phyloP scores from a whole-genome alignment of 2,113 vertebrate genomes.

The Pterocles orientalis region DNA sequence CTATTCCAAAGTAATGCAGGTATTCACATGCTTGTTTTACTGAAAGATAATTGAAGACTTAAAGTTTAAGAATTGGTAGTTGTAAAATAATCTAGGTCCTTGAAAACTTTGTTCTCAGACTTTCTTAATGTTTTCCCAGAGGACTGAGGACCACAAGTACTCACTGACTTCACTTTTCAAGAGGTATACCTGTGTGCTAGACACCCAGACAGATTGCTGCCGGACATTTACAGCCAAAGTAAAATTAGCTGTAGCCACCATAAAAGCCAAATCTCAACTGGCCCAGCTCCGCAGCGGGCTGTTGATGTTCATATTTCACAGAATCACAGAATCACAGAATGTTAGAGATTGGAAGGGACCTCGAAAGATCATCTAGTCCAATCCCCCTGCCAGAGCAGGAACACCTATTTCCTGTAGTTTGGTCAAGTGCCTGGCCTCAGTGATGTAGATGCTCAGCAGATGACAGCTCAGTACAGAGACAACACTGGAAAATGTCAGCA shows the following conservation, averaged over 20 bases:
- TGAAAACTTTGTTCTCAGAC: background rate
- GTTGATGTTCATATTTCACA: background rate
- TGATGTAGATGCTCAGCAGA: background rate
- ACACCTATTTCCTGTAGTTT: background rate
- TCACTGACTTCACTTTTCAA: background rate
- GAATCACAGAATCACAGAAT: no score
- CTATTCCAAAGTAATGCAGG: background rate
- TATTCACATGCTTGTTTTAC: background rate
- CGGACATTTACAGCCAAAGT: background rate
- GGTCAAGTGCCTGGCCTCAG: background rate
- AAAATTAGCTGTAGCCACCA: background rate
- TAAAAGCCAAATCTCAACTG: background rate
- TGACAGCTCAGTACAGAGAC: background rate
- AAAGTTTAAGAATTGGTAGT: background rate
- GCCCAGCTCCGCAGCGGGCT: background rate
- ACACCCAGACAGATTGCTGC: background rate
- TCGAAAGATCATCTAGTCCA: no score
- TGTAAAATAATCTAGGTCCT: background rate
- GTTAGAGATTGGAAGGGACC: no score
- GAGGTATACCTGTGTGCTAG: background rate
- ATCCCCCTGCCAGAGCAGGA: no score
- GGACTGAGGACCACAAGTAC: background rate
- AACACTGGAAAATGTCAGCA: background rate
- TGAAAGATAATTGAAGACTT: background rate
- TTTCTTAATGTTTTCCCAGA: background rate